Base-by-base conservation (phyloP, 2,888 invertebrate species). In the Hetaerina titia region DNA sequence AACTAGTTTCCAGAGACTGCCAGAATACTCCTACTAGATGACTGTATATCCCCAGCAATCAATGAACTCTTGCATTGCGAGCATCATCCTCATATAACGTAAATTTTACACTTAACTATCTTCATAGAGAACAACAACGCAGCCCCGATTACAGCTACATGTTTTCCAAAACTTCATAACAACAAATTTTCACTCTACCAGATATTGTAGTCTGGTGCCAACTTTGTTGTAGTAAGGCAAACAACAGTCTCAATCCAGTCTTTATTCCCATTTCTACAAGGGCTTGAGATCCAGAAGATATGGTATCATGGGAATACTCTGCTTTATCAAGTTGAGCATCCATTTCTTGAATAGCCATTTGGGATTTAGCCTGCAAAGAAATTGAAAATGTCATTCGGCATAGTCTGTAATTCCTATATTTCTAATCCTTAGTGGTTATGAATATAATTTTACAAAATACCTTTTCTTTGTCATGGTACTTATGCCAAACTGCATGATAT, bases 251-350 rank as follows among this genome's bases (percentile, higher is more conserved):
- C 11, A 98, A 96, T 0, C 97, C 97, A 87, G 98, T 97, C 96
- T 97, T 97, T 2, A 98, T 97, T 11, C 97, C 97, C 95, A 98
- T 97, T 96, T 98, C 97, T 89, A 98, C 96, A 95, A 98, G 96
- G 4, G 97, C 97, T 96, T 97, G 97, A 74, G 97, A 97, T 69
- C 97, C 97, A 88, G 96, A 96, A 69, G 95, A 95, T 92, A 95
- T 95, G 74, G 89, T 74, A 63, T 96, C 95, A 69, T 90, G 69
- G 4, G 64, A 57, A 22, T 69, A 57, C 22, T 95, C 95, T 25
- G 60, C 31, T 69, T 95, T 89, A 56, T 90, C 90, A 22, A 64
- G 63, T 19, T 58, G 90, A 22, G 58, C 31, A 25, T 74, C 95
- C 81, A 69, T 58, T 81, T 95, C 95, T 25, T 90, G 95, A 15